A percentile compares a stretch with the other conserved stretches of the same genome.
Evolutionary conservation across 1,140 invertebrate species (phyloP).

Genomic region (Pygmarrhopalites habei): DNA sequence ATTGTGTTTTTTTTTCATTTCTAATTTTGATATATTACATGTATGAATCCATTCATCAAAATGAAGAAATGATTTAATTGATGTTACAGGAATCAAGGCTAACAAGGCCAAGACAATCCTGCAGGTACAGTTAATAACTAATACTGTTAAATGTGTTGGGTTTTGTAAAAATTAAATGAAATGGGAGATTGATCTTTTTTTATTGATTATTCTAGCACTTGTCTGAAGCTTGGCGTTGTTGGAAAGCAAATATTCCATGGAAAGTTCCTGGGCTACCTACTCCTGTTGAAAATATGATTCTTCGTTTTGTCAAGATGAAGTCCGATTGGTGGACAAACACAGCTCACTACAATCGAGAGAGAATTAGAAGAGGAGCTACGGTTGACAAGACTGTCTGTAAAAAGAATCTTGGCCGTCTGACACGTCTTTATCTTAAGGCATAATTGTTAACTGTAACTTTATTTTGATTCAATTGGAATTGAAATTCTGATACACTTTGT

Average conservation of each 20-base stretch:
- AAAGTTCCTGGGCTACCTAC: conserved; percentile 98
- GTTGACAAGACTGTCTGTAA: conserved; percentile 99
- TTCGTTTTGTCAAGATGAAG: conserved; percentile 99
- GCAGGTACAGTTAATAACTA: conserved; percentile 51
- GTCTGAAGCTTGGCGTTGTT: conserved; percentile 98
- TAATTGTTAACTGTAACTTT: background rate
- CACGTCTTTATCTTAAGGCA: conserved; percentile 85
- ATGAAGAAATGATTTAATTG: no score
- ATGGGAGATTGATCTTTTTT: background rate
- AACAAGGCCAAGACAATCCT: conserved; percentile 98
- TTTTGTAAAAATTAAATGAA: background rate
- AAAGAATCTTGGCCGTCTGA: conserved; percentile 95
- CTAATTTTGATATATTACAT: no score
- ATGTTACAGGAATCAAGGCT: conserved; percentile 99
- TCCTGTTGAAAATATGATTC: conserved; percentile 99
- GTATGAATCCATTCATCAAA: no score
- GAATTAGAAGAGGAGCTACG: conserved; percentile 84
- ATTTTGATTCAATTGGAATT: background rate
- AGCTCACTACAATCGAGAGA: conserved; percentile 97
- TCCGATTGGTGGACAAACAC: conserved; percentile 99
- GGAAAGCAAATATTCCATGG: conserved; percentile 99
- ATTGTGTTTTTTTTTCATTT: no score
- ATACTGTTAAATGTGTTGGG: background rate
- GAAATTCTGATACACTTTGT: background rate
- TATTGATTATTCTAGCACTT: conserved; percentile 58